A percentile compares a stretch with the other conserved stretches of the same genome.
Evolutionary conservation across 1,140 invertebrate genomes (phyloP).

Genomic region (Drosophila nannoptera): DNA sequence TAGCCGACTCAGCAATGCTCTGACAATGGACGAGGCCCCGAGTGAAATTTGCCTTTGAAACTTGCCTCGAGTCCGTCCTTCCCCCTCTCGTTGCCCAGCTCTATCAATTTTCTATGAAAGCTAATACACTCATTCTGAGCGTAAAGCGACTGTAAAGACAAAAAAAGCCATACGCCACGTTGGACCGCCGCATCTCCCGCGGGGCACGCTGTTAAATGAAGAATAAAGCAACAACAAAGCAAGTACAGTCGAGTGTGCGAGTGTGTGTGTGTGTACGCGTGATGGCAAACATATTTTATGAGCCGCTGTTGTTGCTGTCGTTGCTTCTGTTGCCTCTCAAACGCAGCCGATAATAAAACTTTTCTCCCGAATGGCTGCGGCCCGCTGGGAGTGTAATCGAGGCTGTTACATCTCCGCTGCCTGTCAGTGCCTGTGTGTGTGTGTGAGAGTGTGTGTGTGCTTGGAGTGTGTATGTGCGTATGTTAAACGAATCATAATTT

Average conservation of each 20-base stretch:
- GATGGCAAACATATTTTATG: slow-evolving; percentile 77
- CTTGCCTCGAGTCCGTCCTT: no score
- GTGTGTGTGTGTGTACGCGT: slow-evolving; percentile 31
- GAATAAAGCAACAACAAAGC: slow-evolving; percentile 67
- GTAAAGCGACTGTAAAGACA: background rate
- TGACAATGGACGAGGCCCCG: no score
- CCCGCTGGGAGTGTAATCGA: slow-evolving; percentile 74
- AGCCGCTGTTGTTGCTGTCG: slow-evolving; percentile 52
- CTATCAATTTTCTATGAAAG: background rate
- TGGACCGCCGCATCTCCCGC: slow-evolving; percentile 42
- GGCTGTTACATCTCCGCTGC: slow-evolving; percentile 60
- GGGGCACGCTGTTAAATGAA: slow-evolving; percentile 69
- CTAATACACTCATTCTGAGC: background rate
- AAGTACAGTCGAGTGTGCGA: slow-evolving; percentile 28
- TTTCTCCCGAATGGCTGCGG: slow-evolving; percentile 55
- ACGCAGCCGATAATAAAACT: slow-evolving; percentile 72
- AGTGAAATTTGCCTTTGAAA: no score
- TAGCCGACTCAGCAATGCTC: background rate
- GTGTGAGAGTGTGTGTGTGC: slow-evolving; percentile 8
- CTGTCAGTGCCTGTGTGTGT: slow-evolving; percentile 20
- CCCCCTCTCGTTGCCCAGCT: no score
- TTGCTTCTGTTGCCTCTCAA: slow-evolving; percentile 39
- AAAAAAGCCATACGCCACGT: slow-evolving; percentile 19
- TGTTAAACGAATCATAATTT: slow-evolving; percentile 33
- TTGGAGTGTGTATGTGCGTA: slow-evolving; percentile 23